Percentiles rank a stretch among this genome's conserved stretches.
phyloP scores from a whole-genome alignment of 1,140 invertebrate genomes.

The Oscheius sp. region DNA sequence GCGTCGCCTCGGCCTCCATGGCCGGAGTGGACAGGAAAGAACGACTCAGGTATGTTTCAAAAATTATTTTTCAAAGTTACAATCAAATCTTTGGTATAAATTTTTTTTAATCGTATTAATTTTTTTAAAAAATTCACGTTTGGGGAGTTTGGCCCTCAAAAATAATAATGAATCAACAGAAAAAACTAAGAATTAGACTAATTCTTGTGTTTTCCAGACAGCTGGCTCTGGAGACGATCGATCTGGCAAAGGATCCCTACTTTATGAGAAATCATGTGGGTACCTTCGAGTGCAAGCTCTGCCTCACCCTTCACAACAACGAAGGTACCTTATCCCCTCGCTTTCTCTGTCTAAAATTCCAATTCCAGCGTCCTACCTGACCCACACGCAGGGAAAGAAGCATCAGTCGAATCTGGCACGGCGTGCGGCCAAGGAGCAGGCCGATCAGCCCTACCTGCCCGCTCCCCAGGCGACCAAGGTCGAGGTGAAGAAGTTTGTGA shows the following conservation, averaged over 20 bases:
- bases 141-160: no score
- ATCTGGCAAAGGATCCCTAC: constrained; percentile 96
- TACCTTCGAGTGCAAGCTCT: constrained; percentile 99
- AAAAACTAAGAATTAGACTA: no score
- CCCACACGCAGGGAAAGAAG: constrained; percentile 99
- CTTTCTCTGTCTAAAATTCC: constrained; percentile 1
- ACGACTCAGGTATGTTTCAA: constrained; percentile 68
- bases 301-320: constrained; percentile 97
- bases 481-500: constrained; percentile 89
- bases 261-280: constrained; percentile 98
- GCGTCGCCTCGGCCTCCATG: constrained; percentile 97
- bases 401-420: constrained; percentile 98
- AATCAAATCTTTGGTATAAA: no score
- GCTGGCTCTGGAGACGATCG: constrained; percentile 94
- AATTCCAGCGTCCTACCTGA: constrained; percentile 76
- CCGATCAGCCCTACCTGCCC: constrained; percentile 80
- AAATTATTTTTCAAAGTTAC: neutral
- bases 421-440: constrained; percentile 95
- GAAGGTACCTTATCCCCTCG: constrained; percentile 70
- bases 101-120: no score
- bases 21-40: constrained; percentile 93
- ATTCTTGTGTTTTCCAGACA: constrained; percentile 73
- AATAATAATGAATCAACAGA: no score
- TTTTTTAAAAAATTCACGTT: no score
- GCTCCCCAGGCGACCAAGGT: constrained; percentile 46